Percentiles rank a stretch among this genome's conserved stretches.
Evolutionary conservation across 2,797 vertebrate species (phyloP).

Genomic region (Halcyon smyrnensis): DNA sequence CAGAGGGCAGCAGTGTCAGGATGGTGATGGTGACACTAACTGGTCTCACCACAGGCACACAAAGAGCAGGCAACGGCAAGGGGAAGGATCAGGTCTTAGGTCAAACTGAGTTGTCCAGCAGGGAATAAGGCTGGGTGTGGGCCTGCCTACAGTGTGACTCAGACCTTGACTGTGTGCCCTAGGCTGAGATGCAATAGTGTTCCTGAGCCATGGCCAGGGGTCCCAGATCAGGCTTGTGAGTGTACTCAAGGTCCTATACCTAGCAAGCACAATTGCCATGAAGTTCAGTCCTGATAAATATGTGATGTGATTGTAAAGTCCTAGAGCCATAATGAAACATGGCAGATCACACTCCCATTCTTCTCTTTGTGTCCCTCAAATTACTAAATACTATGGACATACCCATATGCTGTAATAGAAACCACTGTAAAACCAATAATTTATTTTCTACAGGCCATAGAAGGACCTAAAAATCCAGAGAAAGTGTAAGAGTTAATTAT

Average conservation of each 20-base stretch:
- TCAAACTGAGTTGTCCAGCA: rapidly evolving
- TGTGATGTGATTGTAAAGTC: neutral
- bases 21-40: rapidly evolving
- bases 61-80: neutral
- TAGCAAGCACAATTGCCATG: neutral
- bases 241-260: neutral
- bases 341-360: neutral
- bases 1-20: neutral
- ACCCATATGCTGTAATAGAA: neutral
- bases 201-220: neutral
- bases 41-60: neutral
- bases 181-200: neutral
- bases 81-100: neutral
- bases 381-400: neutral
- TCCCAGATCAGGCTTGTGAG: neutral
- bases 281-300: neutral
- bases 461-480: neutral
- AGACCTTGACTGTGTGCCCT: neutral
- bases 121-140: neutral
- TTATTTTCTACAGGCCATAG: neutral
- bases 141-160: neutral
- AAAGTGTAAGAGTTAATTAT: neutral
- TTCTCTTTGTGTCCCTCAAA: neutral
- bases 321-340: neutral
- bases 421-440: neutral